A percentile compares a stretch with the other conserved stretches of the same genome.
Evolutionary conservation across 2,797 vertebrate genomes (phyloP).

Genomic region (Rhinella marina): DNA sequence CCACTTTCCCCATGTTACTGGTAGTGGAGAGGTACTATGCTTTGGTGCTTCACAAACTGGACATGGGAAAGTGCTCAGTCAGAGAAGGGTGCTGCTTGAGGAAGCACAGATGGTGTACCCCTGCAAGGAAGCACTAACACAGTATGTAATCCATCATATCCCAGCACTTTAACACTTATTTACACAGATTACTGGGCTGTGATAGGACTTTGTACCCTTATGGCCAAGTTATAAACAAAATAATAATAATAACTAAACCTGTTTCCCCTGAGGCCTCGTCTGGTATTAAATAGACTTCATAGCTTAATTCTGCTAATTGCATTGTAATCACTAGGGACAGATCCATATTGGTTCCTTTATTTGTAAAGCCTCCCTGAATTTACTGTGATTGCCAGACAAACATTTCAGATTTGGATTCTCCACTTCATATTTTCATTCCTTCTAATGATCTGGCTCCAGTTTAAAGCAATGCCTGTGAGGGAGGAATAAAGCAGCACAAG

Average conservation of each 20-base stretch:
- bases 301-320: conserved; percentile 7
- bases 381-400: neutral
- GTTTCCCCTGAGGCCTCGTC: neutral
- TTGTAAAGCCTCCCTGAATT: conserved; percentile 3
- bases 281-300: conserved; percentile 1
- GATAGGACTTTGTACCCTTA: neutral
- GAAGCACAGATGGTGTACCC: neutral
- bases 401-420: conserved; percentile 15
- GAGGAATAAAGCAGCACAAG: conserved; percentile 18
- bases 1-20: no score
- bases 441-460: conserved; percentile 21
- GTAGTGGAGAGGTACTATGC: no score
- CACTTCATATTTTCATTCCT: neutral
- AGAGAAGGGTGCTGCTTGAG: neutral
- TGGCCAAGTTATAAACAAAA: neutral
- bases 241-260: conserved; percentile 22
- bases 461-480: neutral
- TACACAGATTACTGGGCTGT: neutral
- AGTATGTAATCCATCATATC: neutral
- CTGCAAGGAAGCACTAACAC: neutral
- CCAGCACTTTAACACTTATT: neutral
- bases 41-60: no score
- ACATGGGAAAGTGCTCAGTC: no score
- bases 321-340: conserved; percentile 5
- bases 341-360: conserved; percentile 3